A percentile compares a stretch with the other conserved stretches of the same genome.
Evolutionary conservation across 1,140 invertebrate genomes (phyloP).

Genomic region (Nasonia vitripennis): DNA sequence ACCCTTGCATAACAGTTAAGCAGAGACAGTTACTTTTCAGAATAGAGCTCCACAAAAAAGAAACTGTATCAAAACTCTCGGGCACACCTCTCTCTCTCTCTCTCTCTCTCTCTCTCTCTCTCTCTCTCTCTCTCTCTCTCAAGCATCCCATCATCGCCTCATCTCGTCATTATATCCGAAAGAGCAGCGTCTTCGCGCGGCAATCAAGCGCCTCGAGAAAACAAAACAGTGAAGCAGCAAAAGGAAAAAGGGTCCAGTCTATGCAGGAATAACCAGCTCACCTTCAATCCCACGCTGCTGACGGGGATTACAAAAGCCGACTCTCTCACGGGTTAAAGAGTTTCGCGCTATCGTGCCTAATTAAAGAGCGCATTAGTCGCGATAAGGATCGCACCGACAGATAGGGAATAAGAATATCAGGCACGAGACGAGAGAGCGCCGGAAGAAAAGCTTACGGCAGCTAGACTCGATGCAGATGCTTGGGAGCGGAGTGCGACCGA

Average conservation of each 20-base stretch:
- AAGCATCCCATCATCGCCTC: not conserved
- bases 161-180: not conserved
- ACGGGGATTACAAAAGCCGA: not conserved
- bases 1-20: not conserved
- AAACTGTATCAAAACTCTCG: not conserved
- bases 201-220: not conserved
- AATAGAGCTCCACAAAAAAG: not conserved
- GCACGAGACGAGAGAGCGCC: not conserved
- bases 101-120: not conserved
- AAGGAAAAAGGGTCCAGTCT: too few relatives aligned
- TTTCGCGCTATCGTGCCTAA: constrained; percentile 25
- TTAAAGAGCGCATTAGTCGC: constrained; percentile 28
- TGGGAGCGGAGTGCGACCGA: constrained; percentile 21
- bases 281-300: not conserved
- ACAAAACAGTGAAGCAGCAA: too few relatives aligned
- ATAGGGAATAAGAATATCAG: not conserved
- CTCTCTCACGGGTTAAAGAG: not conserved
- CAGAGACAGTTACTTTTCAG: not conserved
- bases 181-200: too few relatives aligned
- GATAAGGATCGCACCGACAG: constrained; percentile 29
- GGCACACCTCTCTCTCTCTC: not conserved
- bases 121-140: not conserved
- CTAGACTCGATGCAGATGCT: constrained; percentile 26
- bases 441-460: constrained; percentile 8
- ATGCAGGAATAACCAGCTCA: not conserved